Percentiles rank a stretch among this genome's conserved stretches.
Conservation (phyloP, 2,888 invertebrate species). For the Andrena camellia region DNA sequence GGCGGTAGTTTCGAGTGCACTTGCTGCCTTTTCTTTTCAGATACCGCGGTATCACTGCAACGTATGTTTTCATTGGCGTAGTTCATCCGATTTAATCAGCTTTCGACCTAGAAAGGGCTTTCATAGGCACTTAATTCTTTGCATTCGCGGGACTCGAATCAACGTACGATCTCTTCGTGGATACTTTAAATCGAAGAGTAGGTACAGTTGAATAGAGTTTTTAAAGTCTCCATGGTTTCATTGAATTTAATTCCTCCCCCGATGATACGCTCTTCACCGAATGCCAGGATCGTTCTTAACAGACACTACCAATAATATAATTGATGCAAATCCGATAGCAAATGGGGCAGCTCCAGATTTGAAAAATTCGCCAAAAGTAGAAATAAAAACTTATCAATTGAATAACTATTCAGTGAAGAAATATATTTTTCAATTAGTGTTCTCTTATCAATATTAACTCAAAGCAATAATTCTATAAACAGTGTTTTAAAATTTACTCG, state of each 20-base stretch:
- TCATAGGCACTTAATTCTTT: slow-evolving; percentile 9
- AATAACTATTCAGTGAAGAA: too few relatives aligned
- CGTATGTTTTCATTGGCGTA: slow-evolving; percentile 39
- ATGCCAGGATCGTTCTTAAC: too few relatives aligned
- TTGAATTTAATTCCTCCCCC: neutral
- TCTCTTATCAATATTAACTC: too few relatives aligned
- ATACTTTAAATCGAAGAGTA: neutral
- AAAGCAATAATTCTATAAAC: too few relatives aligned
- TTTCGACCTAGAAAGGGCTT: slow-evolving; percentile 35
- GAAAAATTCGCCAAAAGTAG: too few relatives aligned
- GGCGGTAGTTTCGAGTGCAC: slow-evolving; percentile 26
- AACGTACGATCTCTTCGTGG: neutral
- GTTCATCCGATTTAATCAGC: slow-evolving; percentile 35
- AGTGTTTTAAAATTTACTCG: too few relatives aligned
- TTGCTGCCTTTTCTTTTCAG: neutral
- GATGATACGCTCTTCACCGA: too few relatives aligned
- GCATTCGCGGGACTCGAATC: slow-evolving; percentile 14
- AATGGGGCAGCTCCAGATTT: too few relatives aligned
- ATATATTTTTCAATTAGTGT: too few relatives aligned
- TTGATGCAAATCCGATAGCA: too few relatives aligned
- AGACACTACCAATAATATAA: too few relatives aligned
- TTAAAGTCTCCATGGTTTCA: neutral
- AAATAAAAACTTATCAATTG: too few relatives aligned
- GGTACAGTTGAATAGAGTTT: neutral
- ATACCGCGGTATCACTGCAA: neutral